Conservation (phyloP, 2,888 invertebrate genomes). For the Eledone cirrhosa region DNA sequence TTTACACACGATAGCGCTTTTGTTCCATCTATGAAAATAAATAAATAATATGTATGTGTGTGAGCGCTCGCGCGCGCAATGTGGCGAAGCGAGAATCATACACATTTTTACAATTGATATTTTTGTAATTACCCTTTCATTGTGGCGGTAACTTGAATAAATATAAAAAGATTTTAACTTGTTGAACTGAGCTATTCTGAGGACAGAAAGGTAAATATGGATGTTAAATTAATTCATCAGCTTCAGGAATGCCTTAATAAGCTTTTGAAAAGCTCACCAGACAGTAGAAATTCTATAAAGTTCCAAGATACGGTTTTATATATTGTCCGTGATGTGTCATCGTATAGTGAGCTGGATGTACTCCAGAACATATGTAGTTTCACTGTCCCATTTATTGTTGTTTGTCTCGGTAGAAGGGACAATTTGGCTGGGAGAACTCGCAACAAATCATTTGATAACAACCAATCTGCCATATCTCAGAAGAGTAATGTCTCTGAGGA, state of each 20-base stretch:
- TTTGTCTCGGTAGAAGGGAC: constrained; percentile 2
- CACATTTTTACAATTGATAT: no score
- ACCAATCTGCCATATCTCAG: background rate
- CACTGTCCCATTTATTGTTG: background rate
- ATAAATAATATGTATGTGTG: no score
- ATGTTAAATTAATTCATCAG: background rate
- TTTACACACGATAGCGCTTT: no score
- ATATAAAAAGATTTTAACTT: no score
- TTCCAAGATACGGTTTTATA: constrained; percentile 6
- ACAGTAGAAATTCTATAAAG: background rate
- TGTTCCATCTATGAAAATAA: no score
- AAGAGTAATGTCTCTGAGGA: background rate
- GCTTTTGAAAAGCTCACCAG: background rate
- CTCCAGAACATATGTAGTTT: background rate
- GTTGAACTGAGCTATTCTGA: no score
- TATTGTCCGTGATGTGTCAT: background rate
- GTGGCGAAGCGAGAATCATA: no score
- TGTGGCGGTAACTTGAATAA: no score
- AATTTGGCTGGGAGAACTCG: background rate
- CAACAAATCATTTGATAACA: background rate
- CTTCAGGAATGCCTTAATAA: background rate
- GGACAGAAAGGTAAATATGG: constrained; percentile 17
- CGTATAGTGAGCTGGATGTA: background rate
- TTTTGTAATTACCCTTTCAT: no score
- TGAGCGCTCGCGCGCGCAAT: no score